Percentiles rank a stretch among this genome's conserved stretches.
Evolutionary conservation across 2,797 vertebrate species (phyloP).

Genomic region (Pachyuromys duprasi): DNA sequence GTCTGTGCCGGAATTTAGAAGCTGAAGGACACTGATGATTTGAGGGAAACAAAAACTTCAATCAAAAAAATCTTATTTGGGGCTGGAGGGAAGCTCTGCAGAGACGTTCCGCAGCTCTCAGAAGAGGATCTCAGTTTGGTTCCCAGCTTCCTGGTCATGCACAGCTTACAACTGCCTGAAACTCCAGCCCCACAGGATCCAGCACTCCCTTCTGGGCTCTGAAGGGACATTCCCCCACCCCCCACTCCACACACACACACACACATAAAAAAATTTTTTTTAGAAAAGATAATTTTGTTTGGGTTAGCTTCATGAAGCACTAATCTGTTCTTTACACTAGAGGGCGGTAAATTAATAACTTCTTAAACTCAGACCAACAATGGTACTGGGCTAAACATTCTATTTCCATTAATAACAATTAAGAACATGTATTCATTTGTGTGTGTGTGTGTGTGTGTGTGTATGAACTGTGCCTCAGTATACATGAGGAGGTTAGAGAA

Average conservation of each 20-base stretch:
- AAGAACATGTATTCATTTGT: background rate
- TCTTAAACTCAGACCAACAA: slow-evolving; percentile 11
- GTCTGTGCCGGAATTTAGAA: background rate
- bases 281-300: background rate
- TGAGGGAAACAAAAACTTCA: background rate
- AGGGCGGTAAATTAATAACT: slow-evolving; percentile 45
- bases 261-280: too few species aligned
- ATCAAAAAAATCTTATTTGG: background rate
- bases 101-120: background rate
- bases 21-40: background rate
- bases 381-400: background rate
- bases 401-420: background rate
- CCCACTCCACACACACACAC: too few species aligned
- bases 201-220: background rate
- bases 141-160: background rate
- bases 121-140: background rate
- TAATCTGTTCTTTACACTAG: slow-evolving; percentile 68
- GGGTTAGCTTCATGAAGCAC: background rate
- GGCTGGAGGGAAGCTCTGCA: too few species aligned
- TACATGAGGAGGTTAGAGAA: background rate
- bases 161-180: background rate
- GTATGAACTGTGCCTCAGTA: too few species aligned
- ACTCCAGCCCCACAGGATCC: background rate
- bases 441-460: background rate
- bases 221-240: background rate